Percentiles rank a stretch among this genome's conserved stretches.
These are phyloP conservation scores for Aphis gossypii DNA, from an alignment of 1,140 invertebrate genomes.

Conservation along the genomic window DNA sequence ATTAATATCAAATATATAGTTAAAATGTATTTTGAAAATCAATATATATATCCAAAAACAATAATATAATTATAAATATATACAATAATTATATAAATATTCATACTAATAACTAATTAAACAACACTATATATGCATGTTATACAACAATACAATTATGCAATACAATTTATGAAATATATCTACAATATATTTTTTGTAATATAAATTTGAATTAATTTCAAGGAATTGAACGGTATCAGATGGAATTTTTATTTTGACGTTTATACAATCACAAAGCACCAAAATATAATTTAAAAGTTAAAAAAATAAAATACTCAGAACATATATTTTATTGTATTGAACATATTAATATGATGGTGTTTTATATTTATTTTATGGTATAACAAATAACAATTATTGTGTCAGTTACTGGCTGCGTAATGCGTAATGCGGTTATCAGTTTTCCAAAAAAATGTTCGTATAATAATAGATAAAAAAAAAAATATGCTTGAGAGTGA, in stretches of 20 bases:
- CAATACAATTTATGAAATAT: not conserved
- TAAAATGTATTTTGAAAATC: not conserved
- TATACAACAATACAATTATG: no score
- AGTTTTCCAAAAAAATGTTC: not conserved
- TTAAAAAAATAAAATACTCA: not conserved
- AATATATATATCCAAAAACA: not conserved
- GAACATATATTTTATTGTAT: not conserved
- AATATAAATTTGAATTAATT: not conserved
- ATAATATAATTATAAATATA: not conserved
- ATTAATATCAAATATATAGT: not conserved
- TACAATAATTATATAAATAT: not conserved
- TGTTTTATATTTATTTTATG: not conserved
- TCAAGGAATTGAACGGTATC: not conserved
- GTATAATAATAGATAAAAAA: not conserved
- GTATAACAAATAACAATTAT: not conserved
- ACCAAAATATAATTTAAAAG: not conserved
- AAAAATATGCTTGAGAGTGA: not conserved
- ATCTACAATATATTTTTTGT: no score
- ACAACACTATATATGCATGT: not conserved
- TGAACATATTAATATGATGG: not conserved
- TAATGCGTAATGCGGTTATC: not conserved
- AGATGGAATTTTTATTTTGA: no score
- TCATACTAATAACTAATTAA: not conserved
- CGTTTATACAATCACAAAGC: no score
- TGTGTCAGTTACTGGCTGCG: not conserved